Evolutionary conservation across 1,140 invertebrate species (phyloP).

Genomic region (Papilio polytes): DNA sequence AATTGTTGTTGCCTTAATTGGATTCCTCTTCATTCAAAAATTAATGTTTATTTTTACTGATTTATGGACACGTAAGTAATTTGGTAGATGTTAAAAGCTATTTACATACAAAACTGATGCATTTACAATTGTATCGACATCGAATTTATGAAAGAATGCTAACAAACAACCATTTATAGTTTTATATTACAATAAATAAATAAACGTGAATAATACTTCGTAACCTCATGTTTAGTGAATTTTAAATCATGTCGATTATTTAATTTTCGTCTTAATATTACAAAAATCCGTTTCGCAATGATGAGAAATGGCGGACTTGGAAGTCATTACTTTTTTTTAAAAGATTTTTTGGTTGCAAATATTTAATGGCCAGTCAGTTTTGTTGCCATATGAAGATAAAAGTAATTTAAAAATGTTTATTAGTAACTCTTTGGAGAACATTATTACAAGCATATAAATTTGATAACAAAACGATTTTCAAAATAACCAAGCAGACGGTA

Average conservation of each 20-base stretch:
- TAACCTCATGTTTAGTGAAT: neutral
- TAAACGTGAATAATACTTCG: neutral
- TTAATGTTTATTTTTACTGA: too few relatives aligned
- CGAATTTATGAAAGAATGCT: neutral
- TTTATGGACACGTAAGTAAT: neutral
- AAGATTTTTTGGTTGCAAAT: neutral
- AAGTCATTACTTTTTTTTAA: neutral
- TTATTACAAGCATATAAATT: neutral
- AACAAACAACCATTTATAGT: neutral
- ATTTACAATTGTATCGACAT: neutral
- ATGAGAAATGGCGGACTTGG: neutral
- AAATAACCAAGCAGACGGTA: neutral
- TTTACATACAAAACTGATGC: neutral
- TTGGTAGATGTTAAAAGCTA: neutral
- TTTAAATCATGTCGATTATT: neutral
- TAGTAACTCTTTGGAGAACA: conserved; percentile 1
- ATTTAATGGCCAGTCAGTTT: neutral
- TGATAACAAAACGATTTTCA: neutral
- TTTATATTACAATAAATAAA: neutral
- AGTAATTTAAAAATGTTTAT: neutral
- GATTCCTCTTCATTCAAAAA: too few relatives aligned
- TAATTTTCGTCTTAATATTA: neutral
- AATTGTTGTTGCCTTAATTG: too few relatives aligned
- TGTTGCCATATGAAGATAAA: neutral
- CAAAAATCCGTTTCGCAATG: neutral